Percentiles rank a stretch among this genome's conserved stretches.
Conservation (phyloP, 2,888 invertebrate genomes). For the Amiota communis region DNA sequence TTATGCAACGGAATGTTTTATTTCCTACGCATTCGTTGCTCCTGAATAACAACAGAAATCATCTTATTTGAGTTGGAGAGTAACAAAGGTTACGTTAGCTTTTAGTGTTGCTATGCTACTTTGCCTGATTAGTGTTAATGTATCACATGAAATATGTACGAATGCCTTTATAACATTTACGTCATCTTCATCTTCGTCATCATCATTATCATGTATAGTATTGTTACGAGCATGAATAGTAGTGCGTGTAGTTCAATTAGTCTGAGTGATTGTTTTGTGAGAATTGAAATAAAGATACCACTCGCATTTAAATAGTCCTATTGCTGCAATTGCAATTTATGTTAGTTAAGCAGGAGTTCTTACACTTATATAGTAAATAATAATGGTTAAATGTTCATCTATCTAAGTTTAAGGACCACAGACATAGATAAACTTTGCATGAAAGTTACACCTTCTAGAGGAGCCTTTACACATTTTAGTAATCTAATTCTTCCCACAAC, state of each 20-base stretch:
- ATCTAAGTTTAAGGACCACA: too few species aligned
- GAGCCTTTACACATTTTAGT: too few species aligned
- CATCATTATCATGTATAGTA: neutral
- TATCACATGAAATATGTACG: slow-evolving; percentile 9
- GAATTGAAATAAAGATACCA: neutral
- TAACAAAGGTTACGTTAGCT: neutral
- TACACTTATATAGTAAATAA: too few species aligned
- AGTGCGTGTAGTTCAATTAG: slow-evolving; percentile 7
- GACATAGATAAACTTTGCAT: too few species aligned
- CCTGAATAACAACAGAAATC: neutral
- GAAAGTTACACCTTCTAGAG: too few species aligned
- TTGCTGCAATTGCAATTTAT: too few species aligned
- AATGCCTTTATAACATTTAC: neutral
- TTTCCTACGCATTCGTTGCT: slow-evolving; percentile 2
- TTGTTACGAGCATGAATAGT: neutral
- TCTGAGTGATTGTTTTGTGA: neutral
- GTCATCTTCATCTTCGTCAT: neutral
- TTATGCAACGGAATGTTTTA: slow-evolving; percentile 22
- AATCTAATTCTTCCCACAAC: too few species aligned
- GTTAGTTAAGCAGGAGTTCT: too few species aligned
- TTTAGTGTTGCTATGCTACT: neutral
- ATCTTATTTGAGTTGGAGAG: neutral
- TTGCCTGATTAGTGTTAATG: slow-evolving; percentile 12
- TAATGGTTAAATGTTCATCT: too few species aligned
- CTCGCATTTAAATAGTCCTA: too few species aligned